Conservation (phyloP, 2,113 vertebrate genomes). For the Pituophis catenifer region DNA sequence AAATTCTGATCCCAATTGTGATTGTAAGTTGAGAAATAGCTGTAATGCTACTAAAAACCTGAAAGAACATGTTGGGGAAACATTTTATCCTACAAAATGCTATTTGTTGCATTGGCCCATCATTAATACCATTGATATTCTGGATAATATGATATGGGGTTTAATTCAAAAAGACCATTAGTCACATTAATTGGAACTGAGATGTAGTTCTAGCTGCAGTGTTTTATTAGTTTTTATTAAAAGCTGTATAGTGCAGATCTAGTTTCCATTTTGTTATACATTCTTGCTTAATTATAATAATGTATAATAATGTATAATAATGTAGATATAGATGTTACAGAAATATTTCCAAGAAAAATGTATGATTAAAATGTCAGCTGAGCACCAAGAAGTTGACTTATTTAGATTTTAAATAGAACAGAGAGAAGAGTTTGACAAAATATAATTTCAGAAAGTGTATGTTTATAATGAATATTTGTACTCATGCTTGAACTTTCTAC, state of each 20-base stretch:
- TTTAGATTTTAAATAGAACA: not conserved
- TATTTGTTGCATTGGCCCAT: not conserved
- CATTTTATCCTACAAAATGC: not conserved
- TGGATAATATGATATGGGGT: not conserved
- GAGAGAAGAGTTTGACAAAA: slow-evolving; percentile 36
- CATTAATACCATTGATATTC: not conserved
- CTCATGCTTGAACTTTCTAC: slow-evolving; percentile 64
- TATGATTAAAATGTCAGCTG: slow-evolving; percentile 7
- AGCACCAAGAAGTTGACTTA: not conserved
- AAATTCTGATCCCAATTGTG: not conserved
- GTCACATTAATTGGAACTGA: not conserved
- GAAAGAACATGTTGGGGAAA: not conserved
- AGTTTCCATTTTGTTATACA: not conserved
- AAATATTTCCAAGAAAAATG: slow-evolving; percentile 27
- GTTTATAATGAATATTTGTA: not conserved
- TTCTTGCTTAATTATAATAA: not conserved
- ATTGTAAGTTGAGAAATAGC: not conserved
- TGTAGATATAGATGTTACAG: not conserved
- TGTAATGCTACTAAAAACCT: not conserved
- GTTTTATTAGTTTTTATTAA: not conserved
- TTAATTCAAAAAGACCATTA: not conserved
- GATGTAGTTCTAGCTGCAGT: not conserved
- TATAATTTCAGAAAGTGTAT: slow-evolving; percentile 38
- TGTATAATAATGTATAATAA: not conserved
- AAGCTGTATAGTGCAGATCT: not conserved